These are phyloP conservation scores for Nyleta sp. DNA, from an alignment of 2,888 invertebrate species.

Conservation along the genomic window DNA sequence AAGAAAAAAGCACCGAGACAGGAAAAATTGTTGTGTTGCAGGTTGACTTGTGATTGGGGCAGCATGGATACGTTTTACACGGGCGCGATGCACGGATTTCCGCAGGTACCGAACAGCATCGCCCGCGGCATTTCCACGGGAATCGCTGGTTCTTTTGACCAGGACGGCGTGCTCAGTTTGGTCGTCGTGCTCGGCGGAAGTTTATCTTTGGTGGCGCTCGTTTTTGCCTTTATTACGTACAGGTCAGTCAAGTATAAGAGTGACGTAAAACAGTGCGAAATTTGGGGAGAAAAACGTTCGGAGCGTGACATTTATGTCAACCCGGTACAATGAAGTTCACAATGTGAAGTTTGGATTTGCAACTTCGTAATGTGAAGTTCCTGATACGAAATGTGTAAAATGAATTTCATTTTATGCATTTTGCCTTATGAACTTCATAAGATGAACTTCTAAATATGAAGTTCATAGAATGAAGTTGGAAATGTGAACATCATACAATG, in stretches of 20 bases:
- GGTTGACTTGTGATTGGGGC: constrained; percentile 31
- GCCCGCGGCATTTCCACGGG: constrained; percentile 78
- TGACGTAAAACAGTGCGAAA: no score
- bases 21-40: constrained; percentile 22
- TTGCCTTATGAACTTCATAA: no score
- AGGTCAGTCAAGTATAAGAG: constrained; percentile 85
- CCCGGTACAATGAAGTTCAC: no score
- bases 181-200: constrained; percentile 87
- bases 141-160: constrained; percentile 79
- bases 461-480: no score
- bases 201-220: constrained; percentile 86
- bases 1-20: not conserved
- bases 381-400: no score
- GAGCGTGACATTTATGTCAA: no score
- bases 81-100: constrained; percentile 78
- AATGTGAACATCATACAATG: no score
- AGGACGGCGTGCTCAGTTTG: constrained; percentile 86
- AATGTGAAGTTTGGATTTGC: no score
- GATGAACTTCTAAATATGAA: no score
- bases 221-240: constrained; percentile 88
- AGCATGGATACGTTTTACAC: constrained; percentile 80
- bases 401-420: no score
- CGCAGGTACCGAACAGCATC: constrained; percentile 71
- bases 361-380: no score
- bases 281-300: no score